Evolutionary conservation across 2,113 vertebrate genomes (phyloP), one percentile per base, ranked within the genome.

Genomic region (Pithys albifrons): DNA sequence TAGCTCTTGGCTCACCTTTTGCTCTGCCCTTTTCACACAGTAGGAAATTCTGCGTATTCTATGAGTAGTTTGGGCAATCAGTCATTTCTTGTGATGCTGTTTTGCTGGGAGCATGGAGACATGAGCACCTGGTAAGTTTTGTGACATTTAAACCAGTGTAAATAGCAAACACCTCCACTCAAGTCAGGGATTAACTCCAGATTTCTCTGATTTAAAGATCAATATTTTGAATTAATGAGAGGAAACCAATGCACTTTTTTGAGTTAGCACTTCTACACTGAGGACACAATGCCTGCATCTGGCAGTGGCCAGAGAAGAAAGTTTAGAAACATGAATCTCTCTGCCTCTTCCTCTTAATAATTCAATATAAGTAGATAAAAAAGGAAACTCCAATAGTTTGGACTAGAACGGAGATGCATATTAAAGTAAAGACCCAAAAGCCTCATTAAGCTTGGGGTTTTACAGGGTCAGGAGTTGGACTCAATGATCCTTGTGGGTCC

Each of bases 181-280:
- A 8, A 73, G 8, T 22, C 71, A 67, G 82, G 78, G 88, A 67
- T 88, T 96, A 93, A 93, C 41, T 91, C 81, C 85, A 83, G 71
- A 64, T 62, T 93, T 61, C 57, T 74, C 69, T 57, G 69, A 85
- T 88, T 83, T 78, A 71, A 74, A 71, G 90, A 91, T 55, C 93
- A 86, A 83, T 80, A 90, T 91, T 93, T 91, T 96, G 75, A 86
- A 75, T 92, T 76, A 85, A 75, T 90, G 57, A 86, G 88, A 94
- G 61, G 48, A 88, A 93, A 61, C 62, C 27, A 83, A 90, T 41
- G 85, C 52, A 46, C 20, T 80, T 88, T 51, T 85, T 31, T 16
- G 57, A 61, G 61, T 41, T 67, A 77, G 76, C 83, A 61, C 37
- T 77, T 80, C 62, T 49, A 6, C 16, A 28, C 6, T 13, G 57